A percentile compares a stretch with the other conserved stretches of the same genome.
These are phyloP conservation scores for Darevskia mixta DNA, from an alignment of 2,797 vertebrate genomes.

Conservation along the genomic window DNA sequence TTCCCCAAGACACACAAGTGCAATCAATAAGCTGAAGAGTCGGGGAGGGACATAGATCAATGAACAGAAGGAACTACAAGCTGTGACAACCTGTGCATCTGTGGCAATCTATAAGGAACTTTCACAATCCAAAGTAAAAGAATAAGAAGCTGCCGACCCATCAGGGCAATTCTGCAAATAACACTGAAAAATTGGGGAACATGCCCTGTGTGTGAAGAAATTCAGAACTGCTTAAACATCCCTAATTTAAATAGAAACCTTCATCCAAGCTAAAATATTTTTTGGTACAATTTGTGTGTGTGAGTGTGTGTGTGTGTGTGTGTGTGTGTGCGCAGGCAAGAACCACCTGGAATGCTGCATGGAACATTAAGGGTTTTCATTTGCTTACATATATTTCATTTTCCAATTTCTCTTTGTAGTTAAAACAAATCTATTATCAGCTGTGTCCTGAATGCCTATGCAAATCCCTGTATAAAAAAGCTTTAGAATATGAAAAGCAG, in stretches of 20 bases:
- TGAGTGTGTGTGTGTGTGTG: no score
- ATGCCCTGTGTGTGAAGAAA: not conserved
- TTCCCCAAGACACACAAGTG: not conserved
- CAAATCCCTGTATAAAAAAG: slow-evolving; percentile 64
- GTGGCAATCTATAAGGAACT: not conserved
- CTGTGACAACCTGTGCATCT: not conserved
- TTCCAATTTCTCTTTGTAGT: slow-evolving; percentile 43
- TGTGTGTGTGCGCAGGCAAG: not conserved
- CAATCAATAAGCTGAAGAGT: not conserved
- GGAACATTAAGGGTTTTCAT: slow-evolving; percentile 44
- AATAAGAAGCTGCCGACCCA: no score
- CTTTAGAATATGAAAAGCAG: slow-evolving; percentile 63
- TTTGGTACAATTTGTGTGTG: not conserved
- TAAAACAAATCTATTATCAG: slow-evolving; percentile 59
- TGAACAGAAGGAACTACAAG: not conserved
- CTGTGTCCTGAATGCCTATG: slow-evolving; percentile 48
- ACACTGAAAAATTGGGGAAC: not conserved
- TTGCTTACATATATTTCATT: slow-evolving; percentile 58
- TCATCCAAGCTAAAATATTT: not conserved
- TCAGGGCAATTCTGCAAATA: not conserved
- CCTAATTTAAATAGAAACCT: not conserved
- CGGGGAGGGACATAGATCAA: not conserved
- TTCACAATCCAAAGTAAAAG: not conserved
- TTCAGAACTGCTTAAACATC: not conserved
- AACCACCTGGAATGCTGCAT: slow-evolving; percentile 30